A percentile compares a stretch with the other conserved stretches of the same genome.
These are phyloP conservation scores for Antedon mediterranea DNA, from an alignment of 53 echinoderm and acorn worm species.

Conservation along the genomic window DNA sequence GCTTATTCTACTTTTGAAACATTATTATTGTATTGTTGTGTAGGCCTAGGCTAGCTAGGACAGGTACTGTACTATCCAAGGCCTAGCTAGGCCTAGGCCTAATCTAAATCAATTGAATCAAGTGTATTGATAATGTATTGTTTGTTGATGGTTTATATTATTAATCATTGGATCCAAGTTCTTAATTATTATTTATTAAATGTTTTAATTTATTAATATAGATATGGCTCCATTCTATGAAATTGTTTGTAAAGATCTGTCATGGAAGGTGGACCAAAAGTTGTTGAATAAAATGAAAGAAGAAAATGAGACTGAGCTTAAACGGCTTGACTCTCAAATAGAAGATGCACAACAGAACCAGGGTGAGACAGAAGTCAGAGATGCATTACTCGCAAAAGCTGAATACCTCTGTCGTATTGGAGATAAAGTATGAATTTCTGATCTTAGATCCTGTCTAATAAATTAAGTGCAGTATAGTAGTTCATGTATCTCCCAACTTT, in stretches of 20 bases:
- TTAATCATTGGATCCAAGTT: too few species aligned
- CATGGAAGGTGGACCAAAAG: conserved; percentile 54
- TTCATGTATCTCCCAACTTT: too few species aligned
- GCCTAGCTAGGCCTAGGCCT: too few species aligned
- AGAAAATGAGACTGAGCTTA: conserved; percentile 59
- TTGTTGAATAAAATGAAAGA: conserved; percentile 87
- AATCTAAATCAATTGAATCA: too few species aligned
- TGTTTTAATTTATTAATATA: conserved; percentile 2
- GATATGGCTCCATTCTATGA: conserved; percentile 99
- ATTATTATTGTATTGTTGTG: too few species aligned
- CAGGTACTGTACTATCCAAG: too few species aligned
- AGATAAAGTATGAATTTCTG: conserved; percentile 42
- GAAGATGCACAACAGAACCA: conserved; percentile 97
- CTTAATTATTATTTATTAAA: too few species aligned
- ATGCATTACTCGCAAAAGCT: conserved; percentile 76
- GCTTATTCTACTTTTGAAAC: too few species aligned
- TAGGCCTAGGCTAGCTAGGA: too few species aligned
- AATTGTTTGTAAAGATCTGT: conserved; percentile 70
- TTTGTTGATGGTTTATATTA: too few species aligned
- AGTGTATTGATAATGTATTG: too few species aligned
- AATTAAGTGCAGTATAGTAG: too few species aligned
- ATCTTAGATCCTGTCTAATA: neutral
- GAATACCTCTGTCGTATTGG: conserved; percentile 92
- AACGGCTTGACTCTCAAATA: conserved; percentile 57
- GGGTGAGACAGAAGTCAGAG: conserved; percentile 89